A percentile compares a stretch with the other conserved stretches of the same genome.
These are phyloP conservation scores for Noturus placidus DNA, from an alignment of 2,113 vertebrate genomes.

Conservation along the genomic window DNA sequence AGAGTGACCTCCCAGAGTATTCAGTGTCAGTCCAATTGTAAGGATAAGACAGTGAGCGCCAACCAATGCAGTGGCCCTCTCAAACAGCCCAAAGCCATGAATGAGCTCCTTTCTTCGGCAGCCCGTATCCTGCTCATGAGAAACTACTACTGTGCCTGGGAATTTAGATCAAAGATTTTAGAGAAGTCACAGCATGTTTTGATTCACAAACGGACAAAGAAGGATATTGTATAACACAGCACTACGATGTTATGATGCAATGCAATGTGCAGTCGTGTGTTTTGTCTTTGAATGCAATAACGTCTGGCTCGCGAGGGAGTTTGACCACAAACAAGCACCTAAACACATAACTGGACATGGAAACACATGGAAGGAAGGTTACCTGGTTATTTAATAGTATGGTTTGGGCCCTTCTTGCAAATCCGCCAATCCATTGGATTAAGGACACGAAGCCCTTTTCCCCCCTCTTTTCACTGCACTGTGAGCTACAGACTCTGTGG, in stretches of 20 bases:
- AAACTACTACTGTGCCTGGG: constrained; percentile 50
- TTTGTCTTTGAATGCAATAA: constrained; percentile 8
- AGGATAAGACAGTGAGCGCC: constrained; percentile 52
- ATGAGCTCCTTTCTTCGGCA: constrained; percentile 52
- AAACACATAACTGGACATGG: constrained; percentile 21
- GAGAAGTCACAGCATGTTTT: constrained; percentile 22
- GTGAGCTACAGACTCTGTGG: constrained; percentile 70
- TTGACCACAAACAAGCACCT: constrained; percentile 31
- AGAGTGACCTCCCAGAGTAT: constrained; percentile 57
- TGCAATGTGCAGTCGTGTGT: background rate
- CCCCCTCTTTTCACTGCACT: constrained; percentile 54
- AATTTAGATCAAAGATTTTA: constrained; percentile 45
- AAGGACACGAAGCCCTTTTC: constrained; percentile 46
- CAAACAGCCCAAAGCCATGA: constrained; percentile 49
- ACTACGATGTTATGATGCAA: constrained; percentile 20
- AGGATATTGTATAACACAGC: background rate
- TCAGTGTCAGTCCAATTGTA: constrained; percentile 57
- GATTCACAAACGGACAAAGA: constrained; percentile 33
- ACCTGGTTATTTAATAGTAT: constrained; percentile 59
- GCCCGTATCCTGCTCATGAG: constrained; percentile 48
- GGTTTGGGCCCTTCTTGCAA: constrained; percentile 48
- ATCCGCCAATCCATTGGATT: constrained; percentile 57
- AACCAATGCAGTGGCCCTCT: constrained; percentile 50
- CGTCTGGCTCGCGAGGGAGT: constrained; percentile 6
- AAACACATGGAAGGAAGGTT: constrained; percentile 40